Evolutionary conservation across 2,113 vertebrate species (phyloP).

Genomic region (Thinocorus orbignyianus): DNA sequence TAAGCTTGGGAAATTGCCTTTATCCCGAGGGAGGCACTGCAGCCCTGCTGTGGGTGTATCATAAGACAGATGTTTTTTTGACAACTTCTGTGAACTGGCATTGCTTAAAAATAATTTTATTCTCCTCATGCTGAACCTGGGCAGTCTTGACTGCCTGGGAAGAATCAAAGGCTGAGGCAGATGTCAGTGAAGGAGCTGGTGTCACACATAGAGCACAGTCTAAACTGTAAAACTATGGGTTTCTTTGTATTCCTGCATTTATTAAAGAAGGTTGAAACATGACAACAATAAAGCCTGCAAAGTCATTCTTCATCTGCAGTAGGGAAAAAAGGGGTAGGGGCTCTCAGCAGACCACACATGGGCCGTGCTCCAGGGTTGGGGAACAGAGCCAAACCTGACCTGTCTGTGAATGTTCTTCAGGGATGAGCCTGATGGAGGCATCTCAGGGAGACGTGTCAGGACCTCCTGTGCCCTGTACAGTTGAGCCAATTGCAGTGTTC

Average conservation of each 20-base stretch:
- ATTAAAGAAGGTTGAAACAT: neutral
- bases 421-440: neutral
- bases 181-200: neutral
- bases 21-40: neutral
- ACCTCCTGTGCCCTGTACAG: neutral
- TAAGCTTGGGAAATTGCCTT: neutral
- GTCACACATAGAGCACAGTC: neutral
- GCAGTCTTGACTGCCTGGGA: neutral
- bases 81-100: neutral
- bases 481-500: neutral
- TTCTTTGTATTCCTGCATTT: neutral
- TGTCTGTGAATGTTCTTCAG: neutral
- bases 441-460: neutral
- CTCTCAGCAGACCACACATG: neutral
- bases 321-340: neutral
- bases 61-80: neutral
- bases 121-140: neutral
- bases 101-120: neutral
- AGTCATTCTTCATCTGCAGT: neutral
- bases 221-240: neutral
- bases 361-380: neutral
- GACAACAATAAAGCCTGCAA: neutral
- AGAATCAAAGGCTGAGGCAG: neutral
- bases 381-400: neutral
- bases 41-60: neutral